Evolutionary conservation across 1,140 invertebrate genomes (phyloP).

Genomic region (Meloidogyne floridensis): DNA sequence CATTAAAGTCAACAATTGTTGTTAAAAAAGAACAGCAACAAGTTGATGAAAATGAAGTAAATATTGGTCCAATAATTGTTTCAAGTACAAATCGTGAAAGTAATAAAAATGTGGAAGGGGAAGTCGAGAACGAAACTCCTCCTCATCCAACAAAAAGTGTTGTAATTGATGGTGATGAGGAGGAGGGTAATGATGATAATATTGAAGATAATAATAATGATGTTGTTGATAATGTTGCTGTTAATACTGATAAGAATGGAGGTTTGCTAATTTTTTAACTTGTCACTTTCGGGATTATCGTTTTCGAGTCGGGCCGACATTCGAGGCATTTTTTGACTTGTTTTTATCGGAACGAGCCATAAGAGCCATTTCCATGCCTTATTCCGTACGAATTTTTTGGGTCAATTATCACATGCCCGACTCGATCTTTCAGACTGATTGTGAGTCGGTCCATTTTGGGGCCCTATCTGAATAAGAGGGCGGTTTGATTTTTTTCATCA

Average conservation of each 20-base stretch:
- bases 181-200: conserved; percentile 1
- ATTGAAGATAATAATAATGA: neutral
- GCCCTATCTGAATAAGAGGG: too few species aligned
- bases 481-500: too few species aligned
- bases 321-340: too few species aligned
- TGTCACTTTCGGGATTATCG: neutral
- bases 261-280: neutral
- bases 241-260: neutral
- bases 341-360: too few species aligned
- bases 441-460: too few species aligned
- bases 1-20: conserved; percentile 22
- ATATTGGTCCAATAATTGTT: conserved; percentile 2
- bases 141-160: neutral
- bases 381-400: too few species aligned
- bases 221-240: neutral
- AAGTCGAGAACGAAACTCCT: too few species aligned
- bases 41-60: neutral
- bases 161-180: conserved; percentile 12
- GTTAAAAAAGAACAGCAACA: neutral
- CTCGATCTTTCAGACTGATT: too few species aligned
- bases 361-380: too few species aligned
- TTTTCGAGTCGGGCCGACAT: too few species aligned
- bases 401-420: too few species aligned
- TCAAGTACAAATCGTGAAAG: conserved; percentile 1
- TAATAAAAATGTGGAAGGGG: neutral